Percentiles rank a stretch among this genome's conserved stretches.
These are phyloP conservation scores for Dolichomitus sp. DNA, from an alignment of 2,888 invertebrate genomes.

Conservation along the genomic window DNA sequence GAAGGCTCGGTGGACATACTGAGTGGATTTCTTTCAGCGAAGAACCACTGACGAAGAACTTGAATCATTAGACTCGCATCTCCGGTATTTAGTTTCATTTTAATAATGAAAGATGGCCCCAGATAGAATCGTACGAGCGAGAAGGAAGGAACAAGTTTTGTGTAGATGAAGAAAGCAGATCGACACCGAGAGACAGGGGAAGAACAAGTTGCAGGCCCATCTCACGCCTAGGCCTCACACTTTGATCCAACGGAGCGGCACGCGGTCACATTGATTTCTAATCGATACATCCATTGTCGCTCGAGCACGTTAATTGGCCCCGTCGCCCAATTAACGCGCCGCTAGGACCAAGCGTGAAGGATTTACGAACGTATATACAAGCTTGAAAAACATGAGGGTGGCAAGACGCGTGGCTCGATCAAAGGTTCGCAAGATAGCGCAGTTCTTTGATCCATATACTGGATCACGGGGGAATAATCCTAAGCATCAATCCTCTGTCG, in stretches of 20 bases:
- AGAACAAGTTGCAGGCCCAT: constrained; percentile 61
- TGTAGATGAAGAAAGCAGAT: constrained; percentile 14
- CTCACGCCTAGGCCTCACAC: constrained; percentile 73
- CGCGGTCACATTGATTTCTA: constrained; percentile 82
- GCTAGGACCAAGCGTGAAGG: background rate
- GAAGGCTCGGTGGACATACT: background rate
- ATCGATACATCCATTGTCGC: constrained; percentile 82
- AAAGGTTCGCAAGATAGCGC: background rate
- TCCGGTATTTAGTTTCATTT: constrained; percentile 83
- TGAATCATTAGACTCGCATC: constrained; percentile 79
- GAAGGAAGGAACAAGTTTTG: background rate
- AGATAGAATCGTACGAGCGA: constrained; percentile 76
- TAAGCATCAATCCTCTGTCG: background rate
- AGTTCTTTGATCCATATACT: background rate
- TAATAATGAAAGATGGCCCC: constrained; percentile 82
- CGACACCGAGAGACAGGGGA: constrained; percentile 35
- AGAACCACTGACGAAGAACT: constrained; percentile 75
- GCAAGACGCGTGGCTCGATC: background rate
- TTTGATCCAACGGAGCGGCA: constrained; percentile 78
- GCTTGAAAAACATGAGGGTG: background rate
- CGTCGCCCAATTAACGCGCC: constrained; percentile 75
- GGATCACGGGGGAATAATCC: background rate
- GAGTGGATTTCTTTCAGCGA: constrained; percentile 28
- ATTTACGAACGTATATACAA: background rate
- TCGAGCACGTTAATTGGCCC: constrained; percentile 79